Evolutionary conservation across 2,113 vertebrate species (phyloP).

Genomic region (Coracopsis vasa): DNA sequence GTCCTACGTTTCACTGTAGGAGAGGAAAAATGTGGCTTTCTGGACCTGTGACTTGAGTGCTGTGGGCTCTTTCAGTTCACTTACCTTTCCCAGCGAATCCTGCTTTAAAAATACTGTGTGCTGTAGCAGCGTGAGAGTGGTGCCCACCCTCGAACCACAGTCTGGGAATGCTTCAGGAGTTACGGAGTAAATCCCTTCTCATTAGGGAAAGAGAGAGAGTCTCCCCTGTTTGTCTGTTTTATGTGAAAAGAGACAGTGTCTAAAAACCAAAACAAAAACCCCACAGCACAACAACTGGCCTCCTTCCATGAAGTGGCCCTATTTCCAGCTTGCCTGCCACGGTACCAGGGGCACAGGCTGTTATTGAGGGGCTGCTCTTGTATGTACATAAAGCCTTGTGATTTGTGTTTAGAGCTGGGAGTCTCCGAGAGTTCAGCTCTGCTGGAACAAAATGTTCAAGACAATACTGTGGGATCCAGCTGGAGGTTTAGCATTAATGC

Average conservation of each 20-base stretch:
- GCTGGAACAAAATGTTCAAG: constrained; percentile 82
- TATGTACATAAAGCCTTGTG: constrained; percentile 24
- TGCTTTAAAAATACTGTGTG: not conserved
- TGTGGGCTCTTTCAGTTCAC: not conserved
- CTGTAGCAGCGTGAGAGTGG: not conserved
- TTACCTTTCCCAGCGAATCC: not conserved
- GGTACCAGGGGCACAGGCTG: constrained; percentile 4
- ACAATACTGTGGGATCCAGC: constrained; percentile 68
- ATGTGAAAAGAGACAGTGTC: constrained; percentile 55
- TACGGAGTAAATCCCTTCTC: not conserved
- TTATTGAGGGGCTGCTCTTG: not conserved
- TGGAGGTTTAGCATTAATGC: constrained; percentile 63
- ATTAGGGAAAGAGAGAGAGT: not conserved
- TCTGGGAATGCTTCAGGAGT: not conserved
- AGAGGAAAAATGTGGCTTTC: not conserved
- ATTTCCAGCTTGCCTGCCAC: not conserved
- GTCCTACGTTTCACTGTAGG: not conserved
- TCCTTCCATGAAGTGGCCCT: not conserved
- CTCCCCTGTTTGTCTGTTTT: constrained; percentile 22
- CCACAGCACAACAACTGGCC: constrained; percentile 51
- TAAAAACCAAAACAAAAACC: constrained; percentile 41
- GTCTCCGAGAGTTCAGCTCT: constrained; percentile 70
- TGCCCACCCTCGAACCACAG: not conserved
- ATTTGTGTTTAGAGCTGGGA: constrained; percentile 32
- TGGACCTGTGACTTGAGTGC: not conserved